Conservation (phyloP, 2,797 vertebrate genomes). For the Acrocephalus scirpaceus region DNA sequence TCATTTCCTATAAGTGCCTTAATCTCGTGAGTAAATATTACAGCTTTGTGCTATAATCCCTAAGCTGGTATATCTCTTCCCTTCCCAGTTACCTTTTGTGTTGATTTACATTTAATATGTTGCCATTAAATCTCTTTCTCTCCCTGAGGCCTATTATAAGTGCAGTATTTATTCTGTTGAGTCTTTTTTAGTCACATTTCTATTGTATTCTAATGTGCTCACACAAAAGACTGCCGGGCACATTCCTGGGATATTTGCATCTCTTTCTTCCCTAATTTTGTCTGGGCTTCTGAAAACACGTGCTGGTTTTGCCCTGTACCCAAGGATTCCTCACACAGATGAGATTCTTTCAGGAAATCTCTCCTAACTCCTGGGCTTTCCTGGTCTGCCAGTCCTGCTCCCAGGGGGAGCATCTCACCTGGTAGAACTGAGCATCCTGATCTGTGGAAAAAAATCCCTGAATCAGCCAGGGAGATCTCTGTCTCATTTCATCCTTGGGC, state of each 20-base stretch:
- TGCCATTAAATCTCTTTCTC: constrained; percentile 67
- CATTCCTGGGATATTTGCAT: constrained; percentile 41
- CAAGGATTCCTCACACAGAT: not conserved
- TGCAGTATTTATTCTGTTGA: constrained; percentile 70
- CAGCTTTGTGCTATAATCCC: constrained; percentile 72
- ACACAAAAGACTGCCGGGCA: constrained; percentile 39
- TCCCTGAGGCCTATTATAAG: constrained; percentile 61
- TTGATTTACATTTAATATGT: constrained; percentile 75
- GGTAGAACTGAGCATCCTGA: not conserved
- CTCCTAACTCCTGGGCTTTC: not conserved
- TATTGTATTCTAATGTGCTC: constrained; percentile 63
- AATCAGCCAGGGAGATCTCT: not conserved
- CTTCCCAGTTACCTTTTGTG: constrained; percentile 71
- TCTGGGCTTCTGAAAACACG: not conserved
- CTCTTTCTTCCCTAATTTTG: constrained; percentile 43
- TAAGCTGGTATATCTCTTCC: constrained; percentile 66
- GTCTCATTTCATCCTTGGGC: not conserved
- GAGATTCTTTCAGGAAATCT: not conserved
- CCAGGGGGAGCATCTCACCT: not conserved
- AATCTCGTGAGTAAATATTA: constrained; percentile 74
- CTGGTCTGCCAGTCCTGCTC: not conserved
- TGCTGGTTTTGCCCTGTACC: not conserved
- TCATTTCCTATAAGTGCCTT: constrained; percentile 72
- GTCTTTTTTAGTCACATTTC: constrained; percentile 63
- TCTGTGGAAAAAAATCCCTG: not conserved